Evolutionary conservation across 37 sponge, comb jelly and placozoan species (phyloP).

Genomic region (Diacarnus erythraeanus): DNA sequence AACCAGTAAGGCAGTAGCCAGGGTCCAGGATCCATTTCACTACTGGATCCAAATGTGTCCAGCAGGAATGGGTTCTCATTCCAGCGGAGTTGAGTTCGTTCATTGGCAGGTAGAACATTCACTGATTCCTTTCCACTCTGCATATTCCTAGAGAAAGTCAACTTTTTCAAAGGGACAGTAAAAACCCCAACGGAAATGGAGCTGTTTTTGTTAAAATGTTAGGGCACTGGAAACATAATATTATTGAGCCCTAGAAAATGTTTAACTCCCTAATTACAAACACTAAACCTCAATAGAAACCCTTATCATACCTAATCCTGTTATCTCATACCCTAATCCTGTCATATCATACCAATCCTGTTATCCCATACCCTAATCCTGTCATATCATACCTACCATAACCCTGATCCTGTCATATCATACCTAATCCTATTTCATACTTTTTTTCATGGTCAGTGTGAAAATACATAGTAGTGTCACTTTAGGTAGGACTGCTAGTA

Average conservation of each 20-base stretch:
- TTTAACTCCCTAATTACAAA: too few relatives aligned
- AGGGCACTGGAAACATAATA: too few relatives aligned
- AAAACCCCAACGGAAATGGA: too few relatives aligned
- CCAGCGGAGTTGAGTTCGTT: conserved; percentile 78
- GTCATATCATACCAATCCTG: too few relatives aligned
- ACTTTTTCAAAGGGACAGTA: background rate
- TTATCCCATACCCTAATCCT: too few relatives aligned
- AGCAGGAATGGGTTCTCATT: conserved; percentile 72
- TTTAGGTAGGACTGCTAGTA: background rate
- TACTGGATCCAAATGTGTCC: conserved; percentile 46
- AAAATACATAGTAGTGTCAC: background rate
- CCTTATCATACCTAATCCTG: too few relatives aligned
- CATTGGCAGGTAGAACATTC: conserved; percentile 70
- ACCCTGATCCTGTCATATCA: too few relatives aligned
- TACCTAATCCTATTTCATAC: background rate
- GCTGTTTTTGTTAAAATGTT: too few relatives aligned
- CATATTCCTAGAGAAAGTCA: background rate
- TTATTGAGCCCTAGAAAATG: too few relatives aligned
- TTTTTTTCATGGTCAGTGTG: background rate
- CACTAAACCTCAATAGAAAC: too few relatives aligned
- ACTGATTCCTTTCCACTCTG: conserved; percentile 54
- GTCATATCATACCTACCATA: too few relatives aligned
- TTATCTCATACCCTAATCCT: too few relatives aligned
- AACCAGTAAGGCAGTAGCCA: conserved; percentile 87
- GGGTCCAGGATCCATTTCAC: conserved; percentile 82